Evolutionary conservation across 1,140 invertebrate genomes (phyloP).

Genomic region (Anastrepha ludens): DNA sequence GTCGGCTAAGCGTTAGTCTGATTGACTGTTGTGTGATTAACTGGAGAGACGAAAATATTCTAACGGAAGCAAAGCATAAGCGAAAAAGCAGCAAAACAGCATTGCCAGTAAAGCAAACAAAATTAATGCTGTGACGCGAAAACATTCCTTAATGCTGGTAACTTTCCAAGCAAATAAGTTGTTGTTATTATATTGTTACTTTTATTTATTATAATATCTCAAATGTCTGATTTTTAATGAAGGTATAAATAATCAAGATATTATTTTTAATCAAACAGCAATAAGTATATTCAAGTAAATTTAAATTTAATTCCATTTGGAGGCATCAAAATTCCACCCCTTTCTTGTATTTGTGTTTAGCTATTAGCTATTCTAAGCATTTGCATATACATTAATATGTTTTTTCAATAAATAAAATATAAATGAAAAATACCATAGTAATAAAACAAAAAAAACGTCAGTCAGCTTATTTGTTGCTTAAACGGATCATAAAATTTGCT

Average conservation of each 20-base stretch:
- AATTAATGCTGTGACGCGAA: background rate
- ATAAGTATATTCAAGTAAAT: background rate
- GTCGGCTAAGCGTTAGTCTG: background rate
- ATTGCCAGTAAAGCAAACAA: background rate
- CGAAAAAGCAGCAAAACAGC: background rate
- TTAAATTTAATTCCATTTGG: background rate
- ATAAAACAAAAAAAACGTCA: background rate
- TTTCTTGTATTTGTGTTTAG: too few species aligned
- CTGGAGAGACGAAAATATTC: background rate
- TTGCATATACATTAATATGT: background rate
- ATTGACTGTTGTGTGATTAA: constrained; percentile 16
- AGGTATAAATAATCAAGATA: constrained; percentile 5
- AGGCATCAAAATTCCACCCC: too few species aligned
- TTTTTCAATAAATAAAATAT: background rate
- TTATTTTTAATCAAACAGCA: background rate
- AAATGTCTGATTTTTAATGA: background rate
- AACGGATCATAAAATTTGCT: background rate
- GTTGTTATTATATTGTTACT: background rate
- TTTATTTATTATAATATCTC: background rate
- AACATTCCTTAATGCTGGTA: constrained; percentile 29
- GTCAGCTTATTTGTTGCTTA: background rate
- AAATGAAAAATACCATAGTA: background rate
- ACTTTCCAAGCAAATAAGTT: constrained; percentile 31
- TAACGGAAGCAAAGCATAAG: background rate
- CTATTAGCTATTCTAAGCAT: too few species aligned